A percentile compares a stretch with the other conserved stretches of the same genome.
Conservation (phyloP, 1,140 invertebrate species). For the Drosophila repleta region DNA sequence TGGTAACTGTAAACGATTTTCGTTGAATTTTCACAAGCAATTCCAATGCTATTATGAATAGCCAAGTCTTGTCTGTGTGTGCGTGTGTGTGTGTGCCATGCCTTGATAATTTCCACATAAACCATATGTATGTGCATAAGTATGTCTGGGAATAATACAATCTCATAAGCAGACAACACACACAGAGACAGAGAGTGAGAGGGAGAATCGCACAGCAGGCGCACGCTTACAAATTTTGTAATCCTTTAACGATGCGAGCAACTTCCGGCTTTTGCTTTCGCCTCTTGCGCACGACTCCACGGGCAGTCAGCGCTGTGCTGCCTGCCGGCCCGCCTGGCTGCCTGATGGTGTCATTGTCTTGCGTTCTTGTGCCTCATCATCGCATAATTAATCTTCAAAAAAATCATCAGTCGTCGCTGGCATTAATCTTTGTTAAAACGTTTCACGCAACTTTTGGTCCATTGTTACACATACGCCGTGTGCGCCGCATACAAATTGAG, state of each 20-base stretch:
- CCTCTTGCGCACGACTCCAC: constrained; percentile 52
- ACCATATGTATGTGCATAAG: constrained; percentile 10
- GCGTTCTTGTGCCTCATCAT: constrained; percentile 74
- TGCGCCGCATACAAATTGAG: constrained; percentile 70
- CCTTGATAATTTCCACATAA: constrained; percentile 51
- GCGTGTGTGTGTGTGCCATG: constrained; percentile 19
- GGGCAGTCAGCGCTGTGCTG: constrained; percentile 12
- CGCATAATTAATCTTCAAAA: constrained; percentile 83
- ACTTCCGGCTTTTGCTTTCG: constrained; percentile 63
- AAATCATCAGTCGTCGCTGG: constrained; percentile 81
- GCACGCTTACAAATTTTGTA: constrained; percentile 79
- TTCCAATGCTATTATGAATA: constrained; percentile 3
- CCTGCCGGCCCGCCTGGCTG: constrained; percentile 20
- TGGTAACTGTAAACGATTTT: constrained; percentile 14
- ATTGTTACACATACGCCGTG: constrained; percentile 77
- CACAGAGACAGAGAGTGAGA: background rate
- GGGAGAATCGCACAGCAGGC: constrained; percentile 35
- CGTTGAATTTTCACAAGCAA: constrained; percentile 2
- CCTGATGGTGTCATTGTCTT: constrained; percentile 70
- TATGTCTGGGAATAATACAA: constrained; percentile 5
- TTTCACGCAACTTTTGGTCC: constrained; percentile 82
- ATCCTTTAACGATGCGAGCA: constrained; percentile 76
- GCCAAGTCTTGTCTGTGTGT: background rate
- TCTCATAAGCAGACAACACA: constrained; percentile 7
- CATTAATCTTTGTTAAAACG: constrained; percentile 83